These are phyloP conservation scores for Ethmia dodecea DNA, from an alignment of 2,888 invertebrate species.

Conservation along the genomic window DNA sequence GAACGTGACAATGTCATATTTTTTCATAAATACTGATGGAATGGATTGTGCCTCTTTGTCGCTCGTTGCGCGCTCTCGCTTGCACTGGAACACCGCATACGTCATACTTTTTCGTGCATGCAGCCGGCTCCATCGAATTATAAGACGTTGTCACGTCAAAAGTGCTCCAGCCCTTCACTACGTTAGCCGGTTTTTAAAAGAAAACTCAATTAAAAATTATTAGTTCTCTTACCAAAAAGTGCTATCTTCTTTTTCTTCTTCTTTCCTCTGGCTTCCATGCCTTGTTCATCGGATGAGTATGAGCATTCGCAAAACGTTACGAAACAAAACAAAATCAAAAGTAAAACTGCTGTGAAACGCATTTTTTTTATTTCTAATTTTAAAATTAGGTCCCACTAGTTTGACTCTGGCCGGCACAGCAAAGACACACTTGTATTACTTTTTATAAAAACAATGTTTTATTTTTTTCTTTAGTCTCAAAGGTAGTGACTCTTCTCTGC, in stretches of 20 bases:
- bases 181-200: too few relatives aligned
- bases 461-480: neutral
- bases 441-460: neutral
- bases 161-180: too few relatives aligned
- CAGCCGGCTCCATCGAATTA: constrained; percentile 4
- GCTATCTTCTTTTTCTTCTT: constrained; percentile 64
- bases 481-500: neutral
- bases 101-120: constrained; percentile 19
- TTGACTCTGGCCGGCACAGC: neutral
- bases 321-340: constrained; percentile 24
- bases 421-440: neutral
- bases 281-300: constrained; percentile 22
- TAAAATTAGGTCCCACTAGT: neutral
- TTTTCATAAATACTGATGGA: too few relatives aligned
- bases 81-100: constrained; percentile 26
- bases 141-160: neutral
- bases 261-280: constrained; percentile 52
- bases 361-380: constrained; percentile 21
- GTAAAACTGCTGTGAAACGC: constrained; percentile 23
- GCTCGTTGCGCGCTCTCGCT: neutral
- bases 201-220: neutral
- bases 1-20: too few relatives aligned
- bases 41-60: neutral
- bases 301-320: constrained; percentile 29
- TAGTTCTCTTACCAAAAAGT: constrained; percentile 48